Conservation (phyloP, 2,888 invertebrate species). For the Pammene aurita region DNA sequence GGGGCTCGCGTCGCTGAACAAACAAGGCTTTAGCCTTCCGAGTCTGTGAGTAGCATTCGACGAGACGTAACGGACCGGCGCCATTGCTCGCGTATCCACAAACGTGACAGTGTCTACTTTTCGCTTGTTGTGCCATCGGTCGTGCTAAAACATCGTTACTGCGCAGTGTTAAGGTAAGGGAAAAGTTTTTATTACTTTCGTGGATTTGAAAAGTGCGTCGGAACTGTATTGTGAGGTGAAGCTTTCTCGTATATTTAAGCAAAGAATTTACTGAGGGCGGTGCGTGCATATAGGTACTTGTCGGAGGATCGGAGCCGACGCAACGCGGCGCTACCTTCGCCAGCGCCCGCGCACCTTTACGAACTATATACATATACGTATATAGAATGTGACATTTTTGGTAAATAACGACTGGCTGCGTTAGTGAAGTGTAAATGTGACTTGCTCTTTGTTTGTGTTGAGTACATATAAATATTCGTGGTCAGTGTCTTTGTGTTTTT, state of each 20-base stretch:
- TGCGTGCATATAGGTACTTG: slow-evolving; percentile 68
- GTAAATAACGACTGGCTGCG: slow-evolving; percentile 53
- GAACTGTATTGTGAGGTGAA: slow-evolving; percentile 58
- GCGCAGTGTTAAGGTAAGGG: slow-evolving; percentile 81
- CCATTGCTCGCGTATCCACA: slow-evolving; percentile 80
- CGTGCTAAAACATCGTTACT: slow-evolving; percentile 78
- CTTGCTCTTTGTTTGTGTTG: slow-evolving; percentile 64
- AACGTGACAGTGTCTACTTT: slow-evolving; percentile 79
- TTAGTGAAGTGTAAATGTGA: slow-evolving; percentile 65
- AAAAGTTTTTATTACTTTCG: slow-evolving; percentile 69
- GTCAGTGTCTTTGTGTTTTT: slow-evolving; percentile 68
- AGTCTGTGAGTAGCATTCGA: slow-evolving; percentile 73
- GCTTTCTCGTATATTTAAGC: slow-evolving; percentile 82
- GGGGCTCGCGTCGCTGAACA: slow-evolving; percentile 73
- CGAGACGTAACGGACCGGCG: slow-evolving; percentile 73
- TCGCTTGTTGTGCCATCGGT: slow-evolving; percentile 77
- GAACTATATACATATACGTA: slow-evolving; percentile 44
- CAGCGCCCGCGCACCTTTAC: slow-evolving; percentile 72
- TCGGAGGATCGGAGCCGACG: slow-evolving; percentile 71
- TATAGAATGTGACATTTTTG: slow-evolving; percentile 68
- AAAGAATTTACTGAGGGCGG: slow-evolving; percentile 81
- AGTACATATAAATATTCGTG: slow-evolving; percentile 56
- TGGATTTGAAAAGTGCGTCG: slow-evolving; percentile 69
- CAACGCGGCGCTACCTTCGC: slow-evolving; percentile 72
- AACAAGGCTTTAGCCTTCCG: slow-evolving; percentile 79